These are phyloP conservation scores for Sporophila hypoxantha DNA, from an alignment of 2,113 vertebrate genomes.

Conservation along the genomic window DNA sequence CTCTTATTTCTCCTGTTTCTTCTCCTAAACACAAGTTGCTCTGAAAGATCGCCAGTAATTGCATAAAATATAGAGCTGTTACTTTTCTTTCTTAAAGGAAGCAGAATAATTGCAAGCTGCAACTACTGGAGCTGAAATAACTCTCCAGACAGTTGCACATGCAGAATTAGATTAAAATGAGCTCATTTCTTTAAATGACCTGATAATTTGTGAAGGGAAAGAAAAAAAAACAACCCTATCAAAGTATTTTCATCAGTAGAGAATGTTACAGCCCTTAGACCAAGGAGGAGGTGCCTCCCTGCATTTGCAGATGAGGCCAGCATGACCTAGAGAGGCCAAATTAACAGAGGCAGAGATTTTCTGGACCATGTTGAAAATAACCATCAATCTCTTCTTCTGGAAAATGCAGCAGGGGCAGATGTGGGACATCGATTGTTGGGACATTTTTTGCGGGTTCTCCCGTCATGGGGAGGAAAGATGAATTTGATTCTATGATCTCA, in stretches of 20 bases:
- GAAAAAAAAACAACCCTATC: neutral
- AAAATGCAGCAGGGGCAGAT: too few relatives aligned
- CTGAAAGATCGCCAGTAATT: conserved; percentile 48
- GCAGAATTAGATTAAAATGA: conserved; percentile 72
- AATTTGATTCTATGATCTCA: too few relatives aligned
- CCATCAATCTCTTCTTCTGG: too few relatives aligned
- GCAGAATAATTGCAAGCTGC: conserved; percentile 64
- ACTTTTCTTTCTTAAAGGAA: conserved; percentile 64
- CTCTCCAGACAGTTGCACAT: conserved; percentile 67
- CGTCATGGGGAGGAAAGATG: too few relatives aligned
- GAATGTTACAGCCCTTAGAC: conserved; percentile 15
- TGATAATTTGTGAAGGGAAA: conserved; percentile 51
- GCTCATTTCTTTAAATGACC: conserved; percentile 69
- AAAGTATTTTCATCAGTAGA: conserved; percentile 54
- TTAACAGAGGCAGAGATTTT: neutral
- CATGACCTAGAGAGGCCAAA: neutral
- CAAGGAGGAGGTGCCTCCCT: neutral
- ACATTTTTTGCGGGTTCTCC: too few relatives aligned
- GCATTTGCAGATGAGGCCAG: neutral
- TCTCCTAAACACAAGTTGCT: conserved; percentile 48
- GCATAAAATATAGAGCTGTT: conserved; percentile 58
- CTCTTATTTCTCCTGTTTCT: conserved; percentile 18
- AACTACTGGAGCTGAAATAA: conserved; percentile 70
- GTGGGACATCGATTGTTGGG: too few relatives aligned
- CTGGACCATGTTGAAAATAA: rapidly evolving